Evolutionary conservation across 2,797 vertebrate genomes (phyloP), one percentile per base, ranked within the genome.

Genomic region (Melanotaenia maccullochi): DNA sequence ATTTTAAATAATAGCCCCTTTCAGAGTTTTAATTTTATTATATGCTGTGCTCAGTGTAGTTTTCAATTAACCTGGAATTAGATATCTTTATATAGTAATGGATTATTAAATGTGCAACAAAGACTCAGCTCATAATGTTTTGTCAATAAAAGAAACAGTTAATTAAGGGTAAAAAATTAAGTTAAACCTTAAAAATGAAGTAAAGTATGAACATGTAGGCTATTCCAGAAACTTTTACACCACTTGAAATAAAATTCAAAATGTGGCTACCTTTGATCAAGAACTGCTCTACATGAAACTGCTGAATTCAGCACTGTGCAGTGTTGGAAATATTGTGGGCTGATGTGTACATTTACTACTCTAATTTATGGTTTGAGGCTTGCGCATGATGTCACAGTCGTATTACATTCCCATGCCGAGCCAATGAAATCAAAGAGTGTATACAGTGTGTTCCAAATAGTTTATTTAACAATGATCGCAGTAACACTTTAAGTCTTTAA

Each of bases 391-490:
- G 70, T 87, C 76, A 82, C 35, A 61, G 16, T 76, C 60, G 55
- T 59, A 66, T 60, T 63, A 73, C 42, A 64, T 77, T 72, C n/a
- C 14, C 2, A 4, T 65, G 81, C 70, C 75, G 77, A 65, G 58
- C 56, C 77, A 85, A 70, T 79, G 67, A 85, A 88, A 88, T 59
- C 1, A 9, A 81, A 79, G 55, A 78, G 70, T 83, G 82, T 87
- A 87, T 88, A 90, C 59, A 81, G 86, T 73, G 57, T 82, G 73
- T 87, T 90, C 83, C 67, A 80, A 78, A 44, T 78, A 55, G 71
- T 84, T 71, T 72, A 79, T 79, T 89, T 65, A 78, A 78, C 58
- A 69, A 40, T 85, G 85, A 87, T 82, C 74, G 83, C 78, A 88
- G 68, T 38, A 78, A 80, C 71, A 84, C 81, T 65, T 71, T 79